phyloP scores from a whole-genome alignment of 37 sponge, comb jelly and placozoan species.

The Hormiphora californensis region DNA sequence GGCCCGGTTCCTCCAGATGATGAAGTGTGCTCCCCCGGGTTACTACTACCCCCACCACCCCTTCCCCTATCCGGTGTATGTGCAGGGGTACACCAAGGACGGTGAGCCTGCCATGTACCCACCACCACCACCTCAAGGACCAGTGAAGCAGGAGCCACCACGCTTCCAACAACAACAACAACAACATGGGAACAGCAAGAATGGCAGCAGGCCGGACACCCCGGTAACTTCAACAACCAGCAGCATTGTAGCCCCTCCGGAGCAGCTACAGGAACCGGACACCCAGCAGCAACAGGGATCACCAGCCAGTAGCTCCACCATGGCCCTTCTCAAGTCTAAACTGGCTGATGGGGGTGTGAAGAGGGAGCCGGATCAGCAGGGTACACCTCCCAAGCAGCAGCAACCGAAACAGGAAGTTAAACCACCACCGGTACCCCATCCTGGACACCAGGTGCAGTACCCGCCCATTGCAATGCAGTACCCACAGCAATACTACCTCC shows the following conservation, averaged over 20 bases:
- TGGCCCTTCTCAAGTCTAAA: background rate
- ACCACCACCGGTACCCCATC: background rate
- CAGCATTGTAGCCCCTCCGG: background rate
- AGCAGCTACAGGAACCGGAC: background rate
- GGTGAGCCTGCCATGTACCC: background rate
- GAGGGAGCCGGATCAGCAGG: background rate
- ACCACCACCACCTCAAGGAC: background rate
- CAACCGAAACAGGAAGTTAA: background rate
- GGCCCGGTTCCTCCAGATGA: background rate
- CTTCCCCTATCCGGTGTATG: background rate
- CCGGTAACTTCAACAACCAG: too few relatives aligned
- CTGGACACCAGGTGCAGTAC: background rate
- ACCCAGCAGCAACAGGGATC: background rate
- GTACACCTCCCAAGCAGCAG: background rate
- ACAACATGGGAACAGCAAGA: too few relatives aligned
- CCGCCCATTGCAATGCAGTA: background rate
- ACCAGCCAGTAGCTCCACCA: background rate
- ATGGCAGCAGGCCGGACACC: too few relatives aligned
- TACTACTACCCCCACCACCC: constrained; percentile 19
- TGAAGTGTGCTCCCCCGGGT: background rate
- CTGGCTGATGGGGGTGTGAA: background rate
- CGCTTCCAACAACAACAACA: too few relatives aligned
- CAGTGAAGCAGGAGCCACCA: too few relatives aligned
- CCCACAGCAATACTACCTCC: constrained; percentile 38
- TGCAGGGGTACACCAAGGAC: constrained; percentile 33